These are phyloP conservation scores for Gallinago undulata DNA, from an alignment of 2,113 vertebrate species.

Conservation along the genomic window DNA sequence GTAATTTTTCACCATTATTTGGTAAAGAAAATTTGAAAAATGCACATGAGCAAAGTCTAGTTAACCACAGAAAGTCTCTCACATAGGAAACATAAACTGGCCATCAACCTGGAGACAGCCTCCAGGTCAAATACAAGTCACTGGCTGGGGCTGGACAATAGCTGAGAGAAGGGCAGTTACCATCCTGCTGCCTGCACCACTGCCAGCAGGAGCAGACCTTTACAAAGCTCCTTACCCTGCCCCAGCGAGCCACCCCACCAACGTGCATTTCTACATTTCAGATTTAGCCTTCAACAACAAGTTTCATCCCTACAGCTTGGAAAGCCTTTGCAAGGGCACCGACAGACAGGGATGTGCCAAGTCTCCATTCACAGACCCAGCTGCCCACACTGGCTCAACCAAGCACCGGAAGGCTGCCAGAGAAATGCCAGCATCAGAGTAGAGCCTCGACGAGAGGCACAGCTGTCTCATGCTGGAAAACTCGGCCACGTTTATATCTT, in stretches of 20 bases:
- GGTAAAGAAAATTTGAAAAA: background rate
- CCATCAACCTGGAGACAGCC: background rate
- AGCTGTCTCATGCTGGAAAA: background rate
- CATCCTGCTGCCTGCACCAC: accelerated
- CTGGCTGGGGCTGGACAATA: accelerated
- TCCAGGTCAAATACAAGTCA: background rate
- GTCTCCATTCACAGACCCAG: background rate
- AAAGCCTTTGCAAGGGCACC: background rate
- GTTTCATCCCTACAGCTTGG: background rate
- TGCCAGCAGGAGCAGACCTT: background rate
- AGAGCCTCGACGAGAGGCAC: too few relatives aligned
- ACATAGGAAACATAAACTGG: background rate
- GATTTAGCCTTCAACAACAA: background rate
- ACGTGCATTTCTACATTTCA: accelerated
- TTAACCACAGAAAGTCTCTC: background rate
- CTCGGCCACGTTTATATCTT: accelerated
- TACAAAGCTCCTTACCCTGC: background rate
- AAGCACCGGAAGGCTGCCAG: background rate
- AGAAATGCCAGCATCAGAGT: background rate
- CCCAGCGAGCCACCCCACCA: background rate
- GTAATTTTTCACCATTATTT: background rate
- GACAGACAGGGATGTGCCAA: background rate
- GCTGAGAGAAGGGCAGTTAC: background rate
- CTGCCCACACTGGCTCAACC: accelerated
- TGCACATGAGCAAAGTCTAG: background rate